Evolutionary conservation across 2,888 invertebrate species (phyloP), one percentile per base, ranked within the genome.

Genomic region (Falcaria lacertinaria): DNA sequence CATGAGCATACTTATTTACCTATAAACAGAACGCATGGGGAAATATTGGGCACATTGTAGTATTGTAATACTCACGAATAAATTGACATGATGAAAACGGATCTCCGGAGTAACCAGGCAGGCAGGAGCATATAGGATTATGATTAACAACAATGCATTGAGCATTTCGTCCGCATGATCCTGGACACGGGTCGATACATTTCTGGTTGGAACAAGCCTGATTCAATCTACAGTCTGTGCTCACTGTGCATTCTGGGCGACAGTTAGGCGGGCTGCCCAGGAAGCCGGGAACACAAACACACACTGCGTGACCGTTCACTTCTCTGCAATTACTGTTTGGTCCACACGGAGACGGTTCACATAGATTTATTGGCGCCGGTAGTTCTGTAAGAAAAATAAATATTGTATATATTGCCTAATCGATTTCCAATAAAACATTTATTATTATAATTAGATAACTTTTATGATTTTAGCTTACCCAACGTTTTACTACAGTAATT

Each of bases 221-320:
- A 60, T 92, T 89, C 41, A 91, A 74, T 4, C 91, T 77, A 69
- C 95, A 95, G 52, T 95, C 95, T 0, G 92, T 92, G 73, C 94
- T 95, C 16, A 94, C 89, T 34, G 93, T 90, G 74, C 96, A 96
- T 80, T 96, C 95, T 0, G 95, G 95, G 37, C 94, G 91, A 64
- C 95, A 95, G 50, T 92, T 91, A 22, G 94, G 94, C 39, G 94
- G 94, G 49, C 90, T 91, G 17, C 95, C 95, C 16, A 92, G 80
- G 60, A 90, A 94, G 16, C 92, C 92, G 39, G 90, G 87, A 2
- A 93, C 86, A 63, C 96, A 96, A 37, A 93, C 91, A 63, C 96
- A 96, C 3, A 93, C 92, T 0, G 94, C 93, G 61, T 93, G 92
- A 2, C 91, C 92, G 51, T 92, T 93, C 6, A 92, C 80, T 74